A percentile compares a stretch with the other conserved stretches of the same genome.
Conservation (phyloP, 1,140 invertebrate species). For the Meloidogyne floridensis region DNA sequence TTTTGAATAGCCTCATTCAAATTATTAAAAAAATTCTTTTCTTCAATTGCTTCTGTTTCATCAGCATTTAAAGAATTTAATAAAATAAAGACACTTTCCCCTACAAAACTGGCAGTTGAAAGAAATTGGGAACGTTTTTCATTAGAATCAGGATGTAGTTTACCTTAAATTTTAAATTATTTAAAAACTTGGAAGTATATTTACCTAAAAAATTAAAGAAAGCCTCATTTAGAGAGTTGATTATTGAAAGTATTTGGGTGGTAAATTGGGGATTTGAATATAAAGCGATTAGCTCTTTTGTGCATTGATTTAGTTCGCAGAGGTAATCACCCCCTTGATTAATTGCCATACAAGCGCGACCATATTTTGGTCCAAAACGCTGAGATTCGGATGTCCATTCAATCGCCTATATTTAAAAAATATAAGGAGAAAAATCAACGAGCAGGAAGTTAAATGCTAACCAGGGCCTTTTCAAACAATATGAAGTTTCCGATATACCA, state of each 20-base stretch:
- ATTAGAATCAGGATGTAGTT: conserved; percentile 19
- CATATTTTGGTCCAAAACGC: conserved; percentile 13
- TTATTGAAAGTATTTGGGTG: background rate
- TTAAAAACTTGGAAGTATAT: background rate
- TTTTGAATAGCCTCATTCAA: conserved; percentile 34
- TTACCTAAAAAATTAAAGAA: background rate
- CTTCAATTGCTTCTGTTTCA: conserved; percentile 13
- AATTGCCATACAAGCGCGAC: background rate
- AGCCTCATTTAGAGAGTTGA: background rate
- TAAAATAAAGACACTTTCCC: conserved; percentile 31
- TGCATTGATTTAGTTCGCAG: conserved; percentile 6
- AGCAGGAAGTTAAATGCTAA: too few species aligned
- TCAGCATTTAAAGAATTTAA: conserved; percentile 30
- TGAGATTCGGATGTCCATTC: conserved; percentile 29
- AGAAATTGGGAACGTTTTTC: conserved; percentile 34
- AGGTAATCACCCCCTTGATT: conserved; percentile 11
- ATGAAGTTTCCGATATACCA: too few species aligned
- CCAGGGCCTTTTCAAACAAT: too few species aligned
- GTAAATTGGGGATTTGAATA: background rate
- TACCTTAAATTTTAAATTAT: conserved; percentile 18
- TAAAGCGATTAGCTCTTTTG: background rate
- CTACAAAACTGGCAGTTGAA: conserved; percentile 34
- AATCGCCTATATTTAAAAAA: background rate
- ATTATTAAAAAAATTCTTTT: conserved; percentile 17
- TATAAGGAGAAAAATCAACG: too few species aligned